Evolutionary conservation across 1,140 invertebrate genomes (phyloP), one percentile per base, ranked within the genome.

Genomic region (Caenorhabditis inopinata): DNA sequence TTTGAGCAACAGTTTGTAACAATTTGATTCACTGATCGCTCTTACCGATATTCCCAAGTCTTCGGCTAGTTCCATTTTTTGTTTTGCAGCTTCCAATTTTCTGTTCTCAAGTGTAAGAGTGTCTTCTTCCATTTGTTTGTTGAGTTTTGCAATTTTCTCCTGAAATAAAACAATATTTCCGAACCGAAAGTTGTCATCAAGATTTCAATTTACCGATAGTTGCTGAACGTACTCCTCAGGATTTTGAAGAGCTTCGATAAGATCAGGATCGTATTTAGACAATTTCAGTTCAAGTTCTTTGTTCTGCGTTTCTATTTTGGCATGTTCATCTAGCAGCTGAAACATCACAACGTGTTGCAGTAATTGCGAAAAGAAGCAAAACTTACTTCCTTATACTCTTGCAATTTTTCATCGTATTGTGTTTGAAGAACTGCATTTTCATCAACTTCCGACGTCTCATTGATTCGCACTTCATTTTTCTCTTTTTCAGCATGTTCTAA

Each of bases 41-140:
- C 25, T 16, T 32, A 58, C 58, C 58, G 23, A 9, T 18, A 38
- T 68, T 12, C 23, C 38, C 58, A 68, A 9, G 9, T 68, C 58
- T 9, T 38, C 32, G 2, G 16, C 32, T 21, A 35, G 11, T 9
- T 18, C 16, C n/a, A 42, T 0, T 16, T 68, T 42, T 12, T 21
- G 35, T 18, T 42, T 2, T 9, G n/a, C 58, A 42, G 29, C 32
- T 7, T 35, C 58, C 18, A 21, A 18, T 6, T 21, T 29, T 21
- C 32, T 42, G 5, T 68, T 68, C 58, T 68, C 58, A 11, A 68
- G n/a, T 9, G 21, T 38, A 29, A 18, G 3, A 3, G 58, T 68
- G 32, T 68, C 58, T 21, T 68, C 58, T 42, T 68, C 58, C 58
- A 68, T 42, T 21, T 68, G 58, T 18, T 68, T 38, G 21, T 68